Base-by-base conservation (phyloP, 2,797 vertebrate genomes). In the Mycteria americana region DNA sequence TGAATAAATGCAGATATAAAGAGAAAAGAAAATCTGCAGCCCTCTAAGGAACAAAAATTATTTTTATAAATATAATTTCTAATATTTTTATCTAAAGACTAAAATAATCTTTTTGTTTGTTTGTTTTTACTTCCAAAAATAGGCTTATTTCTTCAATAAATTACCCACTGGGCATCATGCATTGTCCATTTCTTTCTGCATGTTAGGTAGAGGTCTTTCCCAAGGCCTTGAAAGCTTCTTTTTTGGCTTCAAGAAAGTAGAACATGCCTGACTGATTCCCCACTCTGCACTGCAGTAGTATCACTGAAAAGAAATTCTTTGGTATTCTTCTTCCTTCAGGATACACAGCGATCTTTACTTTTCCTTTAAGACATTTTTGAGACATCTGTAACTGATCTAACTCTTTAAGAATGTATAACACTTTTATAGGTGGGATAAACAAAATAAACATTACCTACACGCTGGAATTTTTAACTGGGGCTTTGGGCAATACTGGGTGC, bases 31-130 rank as follows among this genome's bases (percentile, higher is more conserved):
- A 72, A 89, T 30, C 18, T 67, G 3, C 43, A 88, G 6, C 11
- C 6, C 4, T 41, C 17, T 54, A 54, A 72, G 22, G 25, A 90
- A 50, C 0, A 80, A 83, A 35, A 50, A 17, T 9, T 27, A 16
- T 7, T 48, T 81, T 60, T 37, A 46, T 16, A 30, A 31, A 35
- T 35, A 48, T 7, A 18, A 25, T 43, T 77, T n/a, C 21, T 31
- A 5, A 39, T 41, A 80, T 46, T 78, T 83, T 81, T 56, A 7
- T 18, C 28, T 37, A 19, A 78, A 68, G 6, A 85, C 77, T 33
- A 85, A 45, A 91, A 46, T 0, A 62, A 24, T 25, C 0, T 41
- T 39, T 64, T 51, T 22, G 2, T 56, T 56, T 57, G 1, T 13
- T 64, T 53, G 1, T 6, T 63, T 78, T 67, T 50, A 27, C 6